Conservation (phyloP, 2,113 vertebrate genomes). For the Mobula hypostoma region DNA sequence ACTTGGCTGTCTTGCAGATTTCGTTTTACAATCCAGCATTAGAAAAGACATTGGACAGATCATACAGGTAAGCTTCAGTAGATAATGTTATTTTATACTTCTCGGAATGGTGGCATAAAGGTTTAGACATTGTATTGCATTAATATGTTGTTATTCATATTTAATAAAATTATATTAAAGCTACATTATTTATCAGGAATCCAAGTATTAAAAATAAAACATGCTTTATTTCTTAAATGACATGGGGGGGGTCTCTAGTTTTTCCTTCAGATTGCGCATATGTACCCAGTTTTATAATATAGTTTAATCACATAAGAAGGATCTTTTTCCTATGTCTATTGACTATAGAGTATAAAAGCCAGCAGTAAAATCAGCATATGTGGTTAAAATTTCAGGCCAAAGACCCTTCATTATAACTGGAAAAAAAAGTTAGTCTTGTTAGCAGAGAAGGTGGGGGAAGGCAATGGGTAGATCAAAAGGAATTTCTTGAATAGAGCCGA, state of each 20-base stretch:
- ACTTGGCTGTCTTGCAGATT: constrained; percentile 65
- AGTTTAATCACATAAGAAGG: too few relatives aligned
- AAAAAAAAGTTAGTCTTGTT: too few relatives aligned
- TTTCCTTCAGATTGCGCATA: neutral
- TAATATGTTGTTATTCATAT: neutral
- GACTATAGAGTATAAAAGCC: too few relatives aligned
- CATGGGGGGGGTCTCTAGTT: neutral
- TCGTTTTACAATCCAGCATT: constrained; percentile 73
- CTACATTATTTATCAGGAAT: neutral
- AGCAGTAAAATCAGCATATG: too few relatives aligned
- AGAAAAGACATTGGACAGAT: constrained; percentile 74
- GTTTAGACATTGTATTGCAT: neutral
- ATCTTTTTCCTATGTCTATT: too few relatives aligned
- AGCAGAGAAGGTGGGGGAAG: too few relatives aligned
- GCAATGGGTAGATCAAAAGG: too few relatives aligned
- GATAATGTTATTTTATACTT: neutral
- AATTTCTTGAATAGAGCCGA: too few relatives aligned
- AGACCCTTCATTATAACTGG: too few relatives aligned
- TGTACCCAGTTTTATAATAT: too few relatives aligned
- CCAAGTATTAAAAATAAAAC: neutral
- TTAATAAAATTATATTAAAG: neutral
- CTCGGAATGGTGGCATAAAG: too few relatives aligned
- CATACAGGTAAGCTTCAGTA: constrained; percentile 71
- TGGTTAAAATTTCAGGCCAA: too few relatives aligned
- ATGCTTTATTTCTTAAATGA: neutral